Conservation (phyloP, 2,888 invertebrate genomes). For the Pandemis corylana region DNA sequence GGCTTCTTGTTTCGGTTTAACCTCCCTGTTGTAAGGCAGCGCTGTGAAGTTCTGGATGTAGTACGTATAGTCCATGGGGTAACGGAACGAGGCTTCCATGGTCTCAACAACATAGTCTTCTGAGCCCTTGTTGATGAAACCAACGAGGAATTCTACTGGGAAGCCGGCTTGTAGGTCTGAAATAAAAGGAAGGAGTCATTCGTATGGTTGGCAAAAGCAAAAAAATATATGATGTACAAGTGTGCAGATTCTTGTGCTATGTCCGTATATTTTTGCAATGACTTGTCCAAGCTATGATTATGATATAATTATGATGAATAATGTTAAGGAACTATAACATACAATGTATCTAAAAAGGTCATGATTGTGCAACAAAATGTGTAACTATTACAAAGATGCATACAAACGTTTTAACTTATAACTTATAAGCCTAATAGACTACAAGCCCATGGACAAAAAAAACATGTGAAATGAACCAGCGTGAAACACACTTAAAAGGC, state of each 20-base stretch:
- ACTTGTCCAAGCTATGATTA: too few species aligned
- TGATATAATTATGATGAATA: not conserved
- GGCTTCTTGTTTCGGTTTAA: slow-evolving; percentile 96
- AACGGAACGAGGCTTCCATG: slow-evolving; percentile 98
- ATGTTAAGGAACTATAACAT: not conserved
- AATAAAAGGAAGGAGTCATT: not conserved
- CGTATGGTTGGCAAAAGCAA: too few species aligned
- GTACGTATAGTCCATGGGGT: slow-evolving; percentile 99
- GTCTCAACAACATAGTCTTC: slow-evolving; percentile 96
- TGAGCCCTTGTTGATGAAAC: slow-evolving; percentile 97
- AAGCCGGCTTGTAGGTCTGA: slow-evolving; percentile 95
- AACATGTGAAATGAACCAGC: too few species aligned
- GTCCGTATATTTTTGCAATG: too few species aligned
- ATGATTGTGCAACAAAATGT: not conserved
- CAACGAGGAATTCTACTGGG: slow-evolving; percentile 97
- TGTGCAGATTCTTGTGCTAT: not conserved
- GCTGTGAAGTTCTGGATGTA: slow-evolving; percentile 99
- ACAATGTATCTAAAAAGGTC: not conserved
- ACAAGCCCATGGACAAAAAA: too few species aligned
- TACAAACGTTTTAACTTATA: too few species aligned
- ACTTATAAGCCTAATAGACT: too few species aligned
- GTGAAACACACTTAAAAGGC: too few species aligned
- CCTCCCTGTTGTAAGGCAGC: slow-evolving; percentile 93
- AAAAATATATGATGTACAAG: too few species aligned
- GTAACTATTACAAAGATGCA: not conserved